Evolutionary conservation across 1,140 invertebrate genomes (phyloP), one percentile per base, ranked within the genome.

Genomic region (Mya arenaria): DNA sequence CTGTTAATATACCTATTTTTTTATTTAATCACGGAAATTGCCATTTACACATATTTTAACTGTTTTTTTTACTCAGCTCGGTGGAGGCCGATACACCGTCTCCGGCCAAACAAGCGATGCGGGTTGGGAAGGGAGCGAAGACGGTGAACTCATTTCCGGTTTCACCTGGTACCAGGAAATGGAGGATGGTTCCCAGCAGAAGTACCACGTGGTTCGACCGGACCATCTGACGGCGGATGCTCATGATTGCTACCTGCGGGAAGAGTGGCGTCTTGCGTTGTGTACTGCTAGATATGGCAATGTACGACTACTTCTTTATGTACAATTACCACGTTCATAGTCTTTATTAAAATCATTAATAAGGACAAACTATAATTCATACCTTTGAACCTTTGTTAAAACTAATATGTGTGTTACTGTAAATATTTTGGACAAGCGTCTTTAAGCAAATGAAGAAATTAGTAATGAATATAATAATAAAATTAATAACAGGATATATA

Each of bases 231-330:
- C 56, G 13, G 72, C 72, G 0, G 72, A 52, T 28, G 72, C 72
- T 13, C 32, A 15, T 13, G 72, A 75, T 23, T 75, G 72, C 37
- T 23, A 30, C 13, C n/a, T 75, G 10, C 28, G 72, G 1, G 36
- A 10, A 10, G 44, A 75, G 17, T 75, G 72, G 72, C 6, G 72
- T 15, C 37, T 75, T 8, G 72, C 72, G 30, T 30, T 75, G 25
- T 75, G 72, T 32, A 32, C 56, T 17, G 44, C 55, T 37, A 75
- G 62, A 63, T 75, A 75, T 48, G 72, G 72, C 17, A 58, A 75
- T 48, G 72, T 75, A 60, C 6, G 17, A 17, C 17, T 15, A 13
- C 10, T 48, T 48, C 56, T 13, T n/a, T 25, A 10, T 60, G 17
- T 17, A n/a, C 17, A 13, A 8, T 60, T 15, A 28, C 17, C 25